Evolutionary conservation across 30 jellyfish, hydroid and myxozoan species (phyloP), one percentile per base, ranked within the genome.

Genomic region (Cassiopea andromeda): DNA sequence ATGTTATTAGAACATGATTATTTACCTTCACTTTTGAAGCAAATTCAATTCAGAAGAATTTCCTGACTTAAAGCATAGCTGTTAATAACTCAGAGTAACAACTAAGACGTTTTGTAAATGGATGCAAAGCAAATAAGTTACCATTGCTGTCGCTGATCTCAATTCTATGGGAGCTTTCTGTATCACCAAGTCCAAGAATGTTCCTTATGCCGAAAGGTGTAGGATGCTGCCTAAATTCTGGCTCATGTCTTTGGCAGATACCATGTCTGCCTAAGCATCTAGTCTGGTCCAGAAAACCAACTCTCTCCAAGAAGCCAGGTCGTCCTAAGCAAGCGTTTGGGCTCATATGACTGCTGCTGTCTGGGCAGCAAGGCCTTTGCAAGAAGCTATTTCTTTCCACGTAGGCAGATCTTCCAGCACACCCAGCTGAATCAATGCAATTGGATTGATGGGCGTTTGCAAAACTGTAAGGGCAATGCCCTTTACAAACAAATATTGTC

Each of bases 131-230:
- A 54, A 64, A 64, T 7, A 64, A 5, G 8, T 5, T 64, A 64
- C 73, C 73, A 64, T 64, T 14, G 19, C 6, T 13, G 15, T 64
- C 73, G 2, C 73, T 5, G 73, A 47, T 18, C 6, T 82, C 90
- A 44, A 17, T 13, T 59, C 68, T 82, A 10, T 16, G 61, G 57
- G 88, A 46, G 27, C 14, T 80, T n/a, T 80, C 88, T 2, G 75
- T 44, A 80, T 60, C 88, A 18, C 77, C 69, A 27, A 85, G 86
- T 19, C 93, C 93, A 48, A 86, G 82, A 38, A 86, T 86, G 47
- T 86, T 67, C 48, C 77, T 58, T 45, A 86, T 86, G 8, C 93
- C 88, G 49, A 86, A 86, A 1, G 93, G 88, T 2, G 87, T 86
- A 13, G 92, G 92, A 59, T 78, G 87, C 17, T 61, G 75, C 18